Percentiles rank a stretch among this genome's conserved stretches.
These are phyloP conservation scores for Synergus itoensis DNA, from an alignment of 2,888 invertebrate genomes.

Conservation along the genomic window DNA sequence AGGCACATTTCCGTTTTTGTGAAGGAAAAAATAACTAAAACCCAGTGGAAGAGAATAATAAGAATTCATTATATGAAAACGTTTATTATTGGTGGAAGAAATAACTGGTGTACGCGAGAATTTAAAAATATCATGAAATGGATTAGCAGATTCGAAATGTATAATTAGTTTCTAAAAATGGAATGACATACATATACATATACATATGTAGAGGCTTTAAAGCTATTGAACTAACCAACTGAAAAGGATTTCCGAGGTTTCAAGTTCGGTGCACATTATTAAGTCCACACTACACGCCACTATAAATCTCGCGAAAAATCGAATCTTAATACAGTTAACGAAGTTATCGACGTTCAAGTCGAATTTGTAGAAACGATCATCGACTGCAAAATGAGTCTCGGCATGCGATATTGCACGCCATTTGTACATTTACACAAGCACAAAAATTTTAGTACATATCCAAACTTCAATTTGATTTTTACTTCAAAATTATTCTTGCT, in stretches of 20 bases:
- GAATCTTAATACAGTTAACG: conserved; percentile 20
- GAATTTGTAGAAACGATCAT: conserved; percentile 27
- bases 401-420: conserved; percentile 14
- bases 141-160: not conserved
- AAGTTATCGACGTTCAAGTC: conserved; percentile 26
- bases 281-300: conserved; percentile 1
- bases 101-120: not conserved
- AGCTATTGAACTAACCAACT: not conserved
- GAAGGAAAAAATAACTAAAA: not conserved
- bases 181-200: not conserved
- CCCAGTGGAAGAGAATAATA: not conserved
- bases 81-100: not conserved
- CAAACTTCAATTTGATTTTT: not conserved
- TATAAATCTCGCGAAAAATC: conserved; percentile 28
- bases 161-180: not conserved
- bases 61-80: not conserved
- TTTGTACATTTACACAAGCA: not conserved
- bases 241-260: not conserved
- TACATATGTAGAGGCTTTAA: not conserved
- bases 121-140: not conserved
- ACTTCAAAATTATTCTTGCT: not conserved
- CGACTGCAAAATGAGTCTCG: not conserved
- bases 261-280: conserved; percentile 11
- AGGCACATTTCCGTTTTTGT: not conserved
- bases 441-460: not conserved